Base-by-base conservation (phyloP, 2,797 vertebrate genomes). In the Sebastes oblongus region DNA sequence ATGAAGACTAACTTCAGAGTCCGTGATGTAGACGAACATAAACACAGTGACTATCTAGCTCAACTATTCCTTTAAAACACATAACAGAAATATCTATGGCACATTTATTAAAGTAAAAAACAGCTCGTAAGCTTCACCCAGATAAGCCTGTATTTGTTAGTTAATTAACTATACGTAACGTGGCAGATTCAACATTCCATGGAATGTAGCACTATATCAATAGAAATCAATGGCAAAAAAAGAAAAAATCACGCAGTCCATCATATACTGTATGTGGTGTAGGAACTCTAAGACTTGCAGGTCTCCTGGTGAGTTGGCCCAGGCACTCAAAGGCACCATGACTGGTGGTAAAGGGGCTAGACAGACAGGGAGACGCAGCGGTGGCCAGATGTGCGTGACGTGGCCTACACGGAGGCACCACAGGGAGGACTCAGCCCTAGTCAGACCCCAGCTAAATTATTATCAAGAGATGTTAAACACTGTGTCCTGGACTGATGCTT, bases 141-240 rank as follows among this genome's bases (percentile, higher is more conserved):
- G 61, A 86, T 54, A 56, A 76, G 66, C 81, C 80, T 16, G 4
- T 78, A 20, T 77, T 65, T 64, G 70, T 88, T 52, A 67, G 79
- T 70, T 56, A 83, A 86, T 86, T 30, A 67, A 64, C 72, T 62
- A 60, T 29, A 71, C 5, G 27, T 39, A 79, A 79, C 60, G 82
- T 80, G 67, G 52, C 75, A 78, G 74, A 50, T 84, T 86, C 55
- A 75, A 89, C 87, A 93, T 93, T 92, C 86, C 58, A 84, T 52
- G 82, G 85, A 94, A 94, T 92, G 90, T 86, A 82, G 83, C 90
- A 86, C 80, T 86, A 66, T 13, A 58, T 76, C 29, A 34, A 73
- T 29, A 78, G 61, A 77, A 74, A 75, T 58, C 56, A 70, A 82
- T 73, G 24, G 18, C 66, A 46, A 75, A 59, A 59, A 20, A 34